Base-by-base conservation (phyloP, 2,113 vertebrate species). In the Lipophrys pholis region DNA sequence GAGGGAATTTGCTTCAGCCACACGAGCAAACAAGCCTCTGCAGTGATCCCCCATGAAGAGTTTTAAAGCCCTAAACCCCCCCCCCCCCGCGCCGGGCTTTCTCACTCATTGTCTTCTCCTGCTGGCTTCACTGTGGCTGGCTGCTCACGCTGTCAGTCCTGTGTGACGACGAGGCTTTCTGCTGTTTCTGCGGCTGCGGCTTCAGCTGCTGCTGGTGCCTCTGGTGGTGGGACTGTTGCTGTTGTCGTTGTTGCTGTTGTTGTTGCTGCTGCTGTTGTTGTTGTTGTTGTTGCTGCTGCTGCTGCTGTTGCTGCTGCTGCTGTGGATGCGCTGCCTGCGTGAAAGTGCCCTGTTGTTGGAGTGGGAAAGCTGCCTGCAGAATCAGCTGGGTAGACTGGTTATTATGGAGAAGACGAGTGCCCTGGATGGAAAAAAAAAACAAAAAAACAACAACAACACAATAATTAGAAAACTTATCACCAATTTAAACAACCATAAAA, bases 361-460 rank as follows among this genome's bases (percentile, higher is more conserved):
- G 94, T 72, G 98, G 98, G 85, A 98, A 98, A 69, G 97, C 95
- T 89, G 96, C 96, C 91, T 97, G 98, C 50, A 99, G 95, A 87
- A 98, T 98, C 57, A 99, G 94, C 90, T 98, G 98, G 39, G 97
- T 90, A 0, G 97, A 96, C 90, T 97, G 96, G 82, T 95, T 97
- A 79, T 95, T 94, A 4, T 96, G 97, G 77, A 98, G 95, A 87
- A 99, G 93, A 79, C 94, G 94, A 59, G 97, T 94, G 74, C 96
- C 95, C 98, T 98, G 88, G 52, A 6, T 61, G 54, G 30, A 84
- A 36, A 73, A 30, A 73, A 30, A 30, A 30, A 30, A 30, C 21
- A 30, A 30, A 30, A 30, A 30, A 2, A 30, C 21, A n/a, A n/a
- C n/a, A n/a, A n/a, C n/a, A 30, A 30, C 21, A 30, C 21, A 30